A percentile compares a stretch with the other conserved stretches of the same genome.
These are phyloP conservation scores for Atrichornis clamosus DNA, from an alignment of 2,113 vertebrate genomes.

Conservation along the genomic window DNA sequence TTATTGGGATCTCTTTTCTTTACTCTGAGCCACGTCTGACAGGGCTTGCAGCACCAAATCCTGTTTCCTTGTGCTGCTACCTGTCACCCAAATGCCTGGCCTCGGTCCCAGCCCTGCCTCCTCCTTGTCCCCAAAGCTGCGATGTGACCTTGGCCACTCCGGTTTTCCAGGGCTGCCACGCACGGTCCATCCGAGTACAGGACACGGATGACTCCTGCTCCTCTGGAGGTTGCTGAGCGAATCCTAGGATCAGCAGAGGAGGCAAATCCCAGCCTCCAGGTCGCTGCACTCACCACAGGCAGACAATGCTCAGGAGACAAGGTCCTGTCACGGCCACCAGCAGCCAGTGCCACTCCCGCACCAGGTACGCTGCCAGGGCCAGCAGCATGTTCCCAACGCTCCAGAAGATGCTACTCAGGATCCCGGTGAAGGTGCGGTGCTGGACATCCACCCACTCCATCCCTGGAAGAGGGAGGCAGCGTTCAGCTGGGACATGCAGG, in stretches of 20 bases:
- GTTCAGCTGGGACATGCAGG: neutral
- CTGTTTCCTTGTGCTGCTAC: neutral
- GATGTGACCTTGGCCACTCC: neutral
- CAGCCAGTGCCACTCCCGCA: constrained; percentile 84
- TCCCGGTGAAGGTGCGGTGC: constrained; percentile 77
- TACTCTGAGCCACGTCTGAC: neutral
- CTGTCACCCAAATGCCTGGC: neutral
- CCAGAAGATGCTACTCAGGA: constrained; percentile 79
- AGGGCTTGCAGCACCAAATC: neutral
- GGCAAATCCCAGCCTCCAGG: neutral
- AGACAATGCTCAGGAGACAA: constrained; percentile 72
- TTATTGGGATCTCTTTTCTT: neutral
- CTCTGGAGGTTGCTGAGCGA: neutral
- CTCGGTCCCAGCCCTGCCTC: neutral
- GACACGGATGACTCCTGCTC: neutral
- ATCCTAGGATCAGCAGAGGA: neutral
- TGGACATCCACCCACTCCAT: constrained; percentile 82
- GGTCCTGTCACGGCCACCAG: constrained; percentile 77
- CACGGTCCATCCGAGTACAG: neutral
- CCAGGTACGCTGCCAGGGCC: constrained; percentile 75
- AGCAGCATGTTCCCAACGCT: constrained; percentile 79
- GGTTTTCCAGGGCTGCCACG: neutral
- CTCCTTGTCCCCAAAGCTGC: neutral
- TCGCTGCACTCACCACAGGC: constrained; percentile 77
- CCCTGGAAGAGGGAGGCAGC: constrained; percentile 7